Percentiles rank a stretch among this genome's conserved stretches.
Evolutionary conservation across 2,888 invertebrate species (phyloP).

Genomic region (Eilema caniola): DNA sequence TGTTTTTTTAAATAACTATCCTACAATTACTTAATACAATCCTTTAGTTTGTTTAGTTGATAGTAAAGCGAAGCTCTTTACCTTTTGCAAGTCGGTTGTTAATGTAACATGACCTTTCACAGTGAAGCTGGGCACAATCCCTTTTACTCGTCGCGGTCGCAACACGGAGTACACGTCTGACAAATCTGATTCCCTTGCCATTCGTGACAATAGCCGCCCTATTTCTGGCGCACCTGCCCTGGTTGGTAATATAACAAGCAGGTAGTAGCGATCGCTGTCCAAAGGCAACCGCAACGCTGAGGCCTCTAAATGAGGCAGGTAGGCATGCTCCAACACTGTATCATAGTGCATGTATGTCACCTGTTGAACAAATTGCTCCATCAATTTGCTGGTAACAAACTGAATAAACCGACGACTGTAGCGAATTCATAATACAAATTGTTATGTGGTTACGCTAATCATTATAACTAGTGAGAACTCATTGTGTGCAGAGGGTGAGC

Average conservation of each 20-base stretch:
- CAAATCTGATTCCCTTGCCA: constrained; percentile 88
- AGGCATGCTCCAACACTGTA: constrained; percentile 91
- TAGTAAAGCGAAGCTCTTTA: constrained; percentile 64
- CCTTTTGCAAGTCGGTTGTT: constrained; percentile 94
- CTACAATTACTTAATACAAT: too few species aligned
- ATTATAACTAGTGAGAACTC: constrained; percentile 38
- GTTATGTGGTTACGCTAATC: constrained; percentile 38
- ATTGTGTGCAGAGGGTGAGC: constrained; percentile 39
- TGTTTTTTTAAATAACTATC: too few species aligned
- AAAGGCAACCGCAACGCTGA: constrained; percentile 92
- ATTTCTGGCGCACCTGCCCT: constrained; percentile 88
- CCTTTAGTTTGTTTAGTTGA: not conserved
- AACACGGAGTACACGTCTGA: constrained; percentile 90
- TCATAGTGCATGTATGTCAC: constrained; percentile 92
- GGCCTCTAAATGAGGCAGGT: constrained; percentile 90
- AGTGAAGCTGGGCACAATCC: constrained; percentile 93
- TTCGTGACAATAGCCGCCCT: constrained; percentile 88
- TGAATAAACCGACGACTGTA: constrained; percentile 31
- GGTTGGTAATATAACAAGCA: constrained; percentile 91
- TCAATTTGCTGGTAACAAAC: constrained; percentile 41
- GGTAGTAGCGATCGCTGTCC: constrained; percentile 92
- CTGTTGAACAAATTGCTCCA: constrained; percentile 62
- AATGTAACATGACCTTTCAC: constrained; percentile 92
- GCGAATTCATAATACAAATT: constrained; percentile 47
- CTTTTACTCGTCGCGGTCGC: constrained; percentile 90